Evolutionary conservation across 2,888 invertebrate species (phyloP), one percentile per base, ranked within the genome.

Genomic region (Parelbella ahira): DNA sequence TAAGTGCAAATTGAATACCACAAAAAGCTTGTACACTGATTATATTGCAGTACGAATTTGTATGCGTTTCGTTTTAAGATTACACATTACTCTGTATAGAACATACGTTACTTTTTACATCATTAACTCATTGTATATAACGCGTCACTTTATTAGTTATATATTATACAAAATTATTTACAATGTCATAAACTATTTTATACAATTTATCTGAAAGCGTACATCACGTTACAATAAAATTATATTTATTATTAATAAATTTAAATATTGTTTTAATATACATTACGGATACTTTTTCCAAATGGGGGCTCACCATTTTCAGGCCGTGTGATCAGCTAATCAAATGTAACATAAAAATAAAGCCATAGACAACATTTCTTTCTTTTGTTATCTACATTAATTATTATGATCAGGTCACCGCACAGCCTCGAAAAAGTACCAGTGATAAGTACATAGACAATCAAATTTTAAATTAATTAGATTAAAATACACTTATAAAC

Each of bases 251-350:
- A n/a, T n/a, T n/a, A n/a, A n/a, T n/a, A n/a, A n/a, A n/a, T n/a
- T n/a, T n/a, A n/a, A n/a, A n/a, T n/a, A n/a, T n/a, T n/a, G n/a
- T n/a, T n/a, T n/a, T n/a, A n/a, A 36, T 37, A 10, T 33, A 42
- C 27, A 24, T 15, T 18, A 34, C 36, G 50, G 61, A 68, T 75
- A 79, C 78, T 77, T 78, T 76, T 72, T 51, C 59, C 60, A 67
- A 83, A 83, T 80, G 83, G 73, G 84, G 86, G 86, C 86, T 84
- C 86, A 48, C 75, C 83, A 81, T 80, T 76, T 64, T 41, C 39
- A 57, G 75, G 68, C 75, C 50, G 51, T 60, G 66, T 42, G 51
- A 56, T 56, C 50, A 82, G 70, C 70, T 60, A 49, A 78, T 78
- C 69, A 53, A 50, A 54, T 46, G 2, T 20, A 4, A 48, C 44